Evolutionary conservation across 2,888 invertebrate species (phyloP).

Genomic region (Oscheius onirici): DNA sequence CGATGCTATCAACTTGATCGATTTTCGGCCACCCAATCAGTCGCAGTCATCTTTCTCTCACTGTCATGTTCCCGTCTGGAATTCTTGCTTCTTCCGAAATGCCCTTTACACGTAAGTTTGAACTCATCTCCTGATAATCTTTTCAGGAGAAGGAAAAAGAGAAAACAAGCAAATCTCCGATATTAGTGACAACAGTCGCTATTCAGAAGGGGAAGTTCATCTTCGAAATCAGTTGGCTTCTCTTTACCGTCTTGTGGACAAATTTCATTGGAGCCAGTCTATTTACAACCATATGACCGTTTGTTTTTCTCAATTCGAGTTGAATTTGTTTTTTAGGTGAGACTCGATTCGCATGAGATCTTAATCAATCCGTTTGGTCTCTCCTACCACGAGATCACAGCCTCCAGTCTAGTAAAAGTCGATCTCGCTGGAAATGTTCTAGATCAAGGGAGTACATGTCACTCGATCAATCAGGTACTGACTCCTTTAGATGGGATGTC

Average conservation of each 20-base stretch:
- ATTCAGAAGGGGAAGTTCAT: constrained; percentile 92
- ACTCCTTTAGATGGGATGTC: neutral
- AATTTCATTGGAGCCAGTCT: constrained; percentile 94
- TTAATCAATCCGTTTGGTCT: constrained; percentile 84
- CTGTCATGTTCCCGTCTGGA: constrained; percentile 15
- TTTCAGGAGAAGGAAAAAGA: too few relatives aligned
- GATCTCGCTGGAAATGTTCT: constrained; percentile 61
- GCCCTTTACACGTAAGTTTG: constrained; percentile 14
- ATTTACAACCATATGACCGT: constrained; percentile 89
- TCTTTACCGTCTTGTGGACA: constrained; percentile 90
- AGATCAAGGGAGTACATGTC: constrained; percentile 60
- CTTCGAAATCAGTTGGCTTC: constrained; percentile 94
- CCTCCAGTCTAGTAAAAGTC: constrained; percentile 85
- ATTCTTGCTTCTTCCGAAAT: constrained; percentile 21
- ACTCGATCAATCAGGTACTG: constrained; percentile 60
- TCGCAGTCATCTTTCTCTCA: neutral
- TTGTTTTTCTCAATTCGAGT: constrained; percentile 51
- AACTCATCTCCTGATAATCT: too few relatives aligned
- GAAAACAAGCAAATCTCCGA: constrained; percentile 84
- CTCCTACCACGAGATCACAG: constrained; percentile 82
- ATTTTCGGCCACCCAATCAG: too few relatives aligned
- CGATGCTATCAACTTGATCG: too few relatives aligned
- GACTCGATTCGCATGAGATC: constrained; percentile 81
- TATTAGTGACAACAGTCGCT: constrained; percentile 90
- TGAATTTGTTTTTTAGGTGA: constrained; percentile 40